Evolutionary conservation across 2,888 invertebrate species (phyloP), one percentile per base, ranked within the genome.

Genomic region (Caenorhabditis panamensis): DNA sequence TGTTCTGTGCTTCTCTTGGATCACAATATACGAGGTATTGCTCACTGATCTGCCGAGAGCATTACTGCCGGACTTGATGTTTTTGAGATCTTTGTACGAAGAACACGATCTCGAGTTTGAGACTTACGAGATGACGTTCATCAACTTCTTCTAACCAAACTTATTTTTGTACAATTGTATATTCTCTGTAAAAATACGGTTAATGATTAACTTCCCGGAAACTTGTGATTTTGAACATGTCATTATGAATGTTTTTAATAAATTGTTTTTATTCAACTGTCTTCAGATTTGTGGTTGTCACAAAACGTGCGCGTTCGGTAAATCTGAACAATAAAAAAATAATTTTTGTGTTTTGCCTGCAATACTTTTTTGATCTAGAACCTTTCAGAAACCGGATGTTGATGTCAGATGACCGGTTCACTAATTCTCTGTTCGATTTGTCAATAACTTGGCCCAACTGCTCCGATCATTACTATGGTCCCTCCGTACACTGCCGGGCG

Each of bases 11-110:
- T 36, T 58, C 36, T 68, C 68, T 11, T 58, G 68, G 5, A 68
- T 62, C n/a, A 53, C 54, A 1, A 71, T 71, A 4, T 71, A 71
- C 31, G 71, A 71, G n/a, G 41, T 62, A 16, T 13, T 71, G 0
- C 47, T 41, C 11, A 44, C 44, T 11, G 44, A 61, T 1, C 11
- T 31, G 41, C 63, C 71, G 22, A 26, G 20, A 2, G 18, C 24
- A 6, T 24, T 69, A 13, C 9, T 63, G 11, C 54, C 56, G 0
- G 71, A 72, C 8, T 24, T 72, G 22, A 18, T 26, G 6, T 72
- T 47, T n/a, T 36, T 72, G 26, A 36, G 22, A 3, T 36, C 24
- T 4, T 18, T 59, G 1, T 11, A 11, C 5, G 16, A 13, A 1
- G 26, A 24, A 20, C 11, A 8, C 18, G n/a, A 24, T 28, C 16